phyloP scores from a whole-genome alignment of 2,888 invertebrate genomes.

The Amphiduros pacificus region DNA sequence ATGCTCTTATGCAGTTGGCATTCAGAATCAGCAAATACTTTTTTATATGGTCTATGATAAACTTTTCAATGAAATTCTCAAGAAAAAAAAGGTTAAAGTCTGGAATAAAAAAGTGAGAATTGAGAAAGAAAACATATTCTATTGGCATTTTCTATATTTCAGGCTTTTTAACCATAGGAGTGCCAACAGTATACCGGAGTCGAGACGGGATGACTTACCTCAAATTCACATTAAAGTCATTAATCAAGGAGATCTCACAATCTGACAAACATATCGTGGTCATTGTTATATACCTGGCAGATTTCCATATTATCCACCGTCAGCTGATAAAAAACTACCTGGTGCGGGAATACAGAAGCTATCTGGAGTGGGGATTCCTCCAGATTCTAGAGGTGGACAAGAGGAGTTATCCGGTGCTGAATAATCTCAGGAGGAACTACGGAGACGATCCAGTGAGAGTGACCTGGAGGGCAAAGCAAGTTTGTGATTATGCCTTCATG shows the following conservation, averaged over 20 bases:
- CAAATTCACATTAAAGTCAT: background rate
- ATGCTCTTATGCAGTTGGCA: too few relatives aligned
- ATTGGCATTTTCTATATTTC: too few relatives aligned
- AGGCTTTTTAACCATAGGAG: background rate
- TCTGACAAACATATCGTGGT: background rate
- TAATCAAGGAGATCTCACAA: background rate
- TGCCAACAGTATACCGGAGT: background rate
- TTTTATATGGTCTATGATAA: too few relatives aligned
- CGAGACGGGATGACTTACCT: background rate
- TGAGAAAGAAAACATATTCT: too few relatives aligned
- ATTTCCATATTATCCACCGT: background rate
- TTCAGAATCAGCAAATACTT: too few relatives aligned
- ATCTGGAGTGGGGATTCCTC: background rate
- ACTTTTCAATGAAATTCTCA: too few relatives aligned
- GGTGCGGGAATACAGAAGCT: background rate
- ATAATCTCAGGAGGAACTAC: background rate
- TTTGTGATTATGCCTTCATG: conserved; percentile 1
- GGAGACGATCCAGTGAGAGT: background rate
- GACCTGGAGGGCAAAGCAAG: background rate
- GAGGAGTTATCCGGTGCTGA: background rate
- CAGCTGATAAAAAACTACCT: background rate
- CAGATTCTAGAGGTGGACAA: background rate
- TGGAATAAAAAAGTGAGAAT: too few relatives aligned
- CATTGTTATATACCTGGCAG: background rate
- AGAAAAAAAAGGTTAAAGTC: too few relatives aligned